Evolutionary conservation across 2,113 vertebrate species (phyloP), one percentile per base, ranked within the genome.

Genomic region (Lasiurus cinereus): DNA sequence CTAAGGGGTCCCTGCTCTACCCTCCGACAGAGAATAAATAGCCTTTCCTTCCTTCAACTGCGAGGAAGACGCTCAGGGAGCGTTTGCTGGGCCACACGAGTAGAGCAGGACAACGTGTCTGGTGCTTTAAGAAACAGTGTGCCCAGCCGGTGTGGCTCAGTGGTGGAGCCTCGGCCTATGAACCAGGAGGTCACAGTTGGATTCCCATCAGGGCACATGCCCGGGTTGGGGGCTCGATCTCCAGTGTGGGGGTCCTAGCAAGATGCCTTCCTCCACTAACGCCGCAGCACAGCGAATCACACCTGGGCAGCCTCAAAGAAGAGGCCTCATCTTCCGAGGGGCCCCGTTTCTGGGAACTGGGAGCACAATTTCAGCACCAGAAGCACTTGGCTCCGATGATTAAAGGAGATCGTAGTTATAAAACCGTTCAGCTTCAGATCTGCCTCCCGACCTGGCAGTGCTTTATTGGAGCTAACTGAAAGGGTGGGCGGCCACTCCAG

Each of bases 401-500:
- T 48, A 78, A 84, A 90, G 64, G 56, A 84, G 31, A 91, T 94
- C 72, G 46, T 22, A 22, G 21, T 92, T 87, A 39, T 52, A 54
- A 66, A 93, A 82, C 10, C 19, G 50, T 0, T 24, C 31, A 19
- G 21, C 64, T 83, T 92, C 88, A n/a, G 33, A 90, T 64, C 67
- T 62, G 36, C 69, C 78, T 91, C 92, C 76, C 39, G 70, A 33
- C 39, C 54, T 59, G 5, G 22, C 83, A 33, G 15, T 29, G 39
- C 73, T 85, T 64, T 91, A 92, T 59, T 39, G 83, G 80, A 85
- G 31, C 46, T 79, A 80, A 84, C 19, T 85, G 80, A 88, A 92
- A 93, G 1, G 74, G 76, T 83, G 72, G 69, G 54, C 76, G 67
- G 73, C 54, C 22, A 82, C 27, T 88, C 4, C 0, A 92, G 74